Conservation (phyloP, 1,140 invertebrate genomes). For the Drosophila chauvacae region DNA sequence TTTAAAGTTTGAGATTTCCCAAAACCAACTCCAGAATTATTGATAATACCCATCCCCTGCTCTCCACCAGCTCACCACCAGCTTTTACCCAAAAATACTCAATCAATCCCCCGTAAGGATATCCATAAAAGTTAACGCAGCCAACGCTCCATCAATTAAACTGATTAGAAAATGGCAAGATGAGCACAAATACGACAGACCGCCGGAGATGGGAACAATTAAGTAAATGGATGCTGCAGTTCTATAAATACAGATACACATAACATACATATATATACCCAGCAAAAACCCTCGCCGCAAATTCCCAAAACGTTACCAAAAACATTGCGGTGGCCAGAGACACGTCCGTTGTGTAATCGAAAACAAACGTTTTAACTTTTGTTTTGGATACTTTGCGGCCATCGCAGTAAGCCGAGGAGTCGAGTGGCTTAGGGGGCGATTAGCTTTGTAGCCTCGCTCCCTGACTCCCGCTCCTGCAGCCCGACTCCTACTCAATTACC, state of each 20-base stretch:
- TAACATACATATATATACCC: background rate
- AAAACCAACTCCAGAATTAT: background rate
- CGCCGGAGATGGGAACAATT: slow-evolving; percentile 17
- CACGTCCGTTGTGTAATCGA: slow-evolving; percentile 35
- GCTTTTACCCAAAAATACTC: background rate
- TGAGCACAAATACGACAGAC: slow-evolving; percentile 14
- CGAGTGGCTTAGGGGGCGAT: slow-evolving; percentile 34
- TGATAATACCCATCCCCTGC: background rate
- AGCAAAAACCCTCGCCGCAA: slow-evolving; percentile 16
- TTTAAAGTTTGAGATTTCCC: background rate
- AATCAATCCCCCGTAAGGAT: slow-evolving; percentile 24
- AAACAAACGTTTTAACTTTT: slow-evolving; percentile 51
- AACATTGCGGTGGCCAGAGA: slow-evolving; percentile 22
- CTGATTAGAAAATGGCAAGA: slow-evolving; percentile 50
- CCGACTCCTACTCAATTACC: slow-evolving; percentile 47
- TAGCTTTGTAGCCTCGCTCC: slow-evolving; percentile 44
- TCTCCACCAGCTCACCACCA: background rate
- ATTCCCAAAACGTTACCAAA: slow-evolving; percentile 11
- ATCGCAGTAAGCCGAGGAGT: slow-evolving; percentile 14
- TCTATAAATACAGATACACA: slow-evolving; percentile 24
- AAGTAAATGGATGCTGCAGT: slow-evolving; percentile 33
- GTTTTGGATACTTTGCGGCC: slow-evolving; percentile 42
- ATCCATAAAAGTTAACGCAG: slow-evolving; percentile 1
- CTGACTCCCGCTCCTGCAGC: too few species aligned
- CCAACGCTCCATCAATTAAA: slow-evolving; percentile 54